Conservation (phyloP, 2,113 vertebrate species). For the Thunnus maccoyii region DNA sequence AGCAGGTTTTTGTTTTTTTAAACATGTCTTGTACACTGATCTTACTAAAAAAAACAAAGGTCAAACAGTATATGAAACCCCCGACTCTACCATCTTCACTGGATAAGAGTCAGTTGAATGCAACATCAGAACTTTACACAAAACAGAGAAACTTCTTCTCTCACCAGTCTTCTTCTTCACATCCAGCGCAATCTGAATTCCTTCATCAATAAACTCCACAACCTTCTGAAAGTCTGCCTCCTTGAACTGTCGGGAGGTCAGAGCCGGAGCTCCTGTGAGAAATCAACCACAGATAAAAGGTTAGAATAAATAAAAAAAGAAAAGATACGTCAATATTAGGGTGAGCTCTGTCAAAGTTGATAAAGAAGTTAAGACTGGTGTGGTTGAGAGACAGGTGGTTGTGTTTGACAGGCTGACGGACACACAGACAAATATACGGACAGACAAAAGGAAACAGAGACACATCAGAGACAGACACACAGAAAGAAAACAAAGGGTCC, state of each 20-base stretch:
- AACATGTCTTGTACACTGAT: too few species aligned
- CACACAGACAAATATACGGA: slow-evolving; percentile 11
- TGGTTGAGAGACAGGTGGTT: not conserved
- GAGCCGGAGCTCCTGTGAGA: slow-evolving; percentile 88
- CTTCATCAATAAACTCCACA: slow-evolving; percentile 92
- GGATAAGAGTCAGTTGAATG: not conserved
- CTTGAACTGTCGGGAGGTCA: slow-evolving; percentile 91
- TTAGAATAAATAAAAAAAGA: not conserved
- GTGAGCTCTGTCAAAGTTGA: not conserved
- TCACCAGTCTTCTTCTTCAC: slow-evolving; percentile 93
- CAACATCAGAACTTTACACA: not conserved
- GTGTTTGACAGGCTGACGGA: slow-evolving; percentile 10
- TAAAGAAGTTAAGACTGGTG: slow-evolving; percentile 5
- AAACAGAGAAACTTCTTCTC: not conserved
- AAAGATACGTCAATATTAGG: not conserved
- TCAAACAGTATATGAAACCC: not conserved
- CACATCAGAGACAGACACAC: slow-evolving; percentile 22
- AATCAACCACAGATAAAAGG: slow-evolving; percentile 2
- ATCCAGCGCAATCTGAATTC: slow-evolving; percentile 89
- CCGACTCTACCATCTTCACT: not conserved
- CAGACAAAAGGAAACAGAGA: slow-evolving; percentile 22
- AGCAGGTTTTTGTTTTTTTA: too few species aligned
- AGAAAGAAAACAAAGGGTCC: slow-evolving; percentile 22
- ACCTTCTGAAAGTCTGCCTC: slow-evolving; percentile 92
- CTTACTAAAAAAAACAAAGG: too few species aligned